Conservation (phyloP, 2,888 invertebrate species). For the Hydrotaea diabolus region DNA sequence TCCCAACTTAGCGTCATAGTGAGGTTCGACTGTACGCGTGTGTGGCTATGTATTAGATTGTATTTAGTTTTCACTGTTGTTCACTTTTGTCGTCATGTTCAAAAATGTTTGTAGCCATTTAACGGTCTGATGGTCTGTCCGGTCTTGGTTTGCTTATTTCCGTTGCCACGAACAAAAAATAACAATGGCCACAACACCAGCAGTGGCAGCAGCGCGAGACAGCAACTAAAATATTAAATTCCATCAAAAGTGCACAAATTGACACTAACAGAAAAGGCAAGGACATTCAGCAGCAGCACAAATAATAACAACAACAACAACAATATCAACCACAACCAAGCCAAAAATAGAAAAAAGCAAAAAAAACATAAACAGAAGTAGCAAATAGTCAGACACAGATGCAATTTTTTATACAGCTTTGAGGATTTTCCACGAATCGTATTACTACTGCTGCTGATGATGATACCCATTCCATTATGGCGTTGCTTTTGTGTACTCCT, state of each 20-base stretch:
- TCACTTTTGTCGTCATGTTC: background rate
- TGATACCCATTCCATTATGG: background rate
- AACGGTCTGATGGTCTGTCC: conserved; percentile 24
- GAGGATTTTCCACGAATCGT: background rate
- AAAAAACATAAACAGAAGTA: background rate
- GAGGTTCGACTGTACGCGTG: no score
- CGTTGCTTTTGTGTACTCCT: no score
- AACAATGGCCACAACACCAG: background rate
- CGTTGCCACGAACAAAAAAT: conserved; percentile 21
- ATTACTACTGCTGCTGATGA: background rate
- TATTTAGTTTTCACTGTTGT: background rate
- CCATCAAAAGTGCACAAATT: conserved; percentile 34
- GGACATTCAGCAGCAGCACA: background rate
- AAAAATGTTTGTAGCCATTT: conserved; percentile 29
- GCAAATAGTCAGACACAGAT: background rate
- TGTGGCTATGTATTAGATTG: no score
- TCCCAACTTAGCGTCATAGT: no score
- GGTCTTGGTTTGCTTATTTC: conserved; percentile 24
- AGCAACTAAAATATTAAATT: conserved; percentile 12
- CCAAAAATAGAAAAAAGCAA: background rate
- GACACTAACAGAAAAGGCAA: background rate
- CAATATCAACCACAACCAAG: background rate
- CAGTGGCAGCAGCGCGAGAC: background rate
- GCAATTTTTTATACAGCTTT: conserved; percentile 12
- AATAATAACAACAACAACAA: no score